Conservation (phyloP, 2,888 invertebrate genomes). For the Masnerella sp. region DNA sequence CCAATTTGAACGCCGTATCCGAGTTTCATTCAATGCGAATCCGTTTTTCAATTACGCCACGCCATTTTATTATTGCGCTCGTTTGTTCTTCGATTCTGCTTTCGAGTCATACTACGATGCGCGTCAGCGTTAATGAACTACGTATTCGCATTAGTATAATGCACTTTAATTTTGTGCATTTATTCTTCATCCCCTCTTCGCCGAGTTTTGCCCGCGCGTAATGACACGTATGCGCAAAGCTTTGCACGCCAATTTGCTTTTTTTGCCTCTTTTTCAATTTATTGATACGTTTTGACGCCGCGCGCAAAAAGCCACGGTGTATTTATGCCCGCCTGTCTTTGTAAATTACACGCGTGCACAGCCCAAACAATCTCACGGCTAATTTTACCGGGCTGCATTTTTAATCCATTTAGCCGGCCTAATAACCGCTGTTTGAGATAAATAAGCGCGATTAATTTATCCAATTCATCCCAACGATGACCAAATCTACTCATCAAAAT, state of each 20-base stretch:
- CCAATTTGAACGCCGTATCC: slow-evolving; percentile 19
- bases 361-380: slow-evolving; percentile 15
- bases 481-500: too few relatives aligned
- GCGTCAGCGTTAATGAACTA: slow-evolving; percentile 43
- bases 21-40: slow-evolving; percentile 34
- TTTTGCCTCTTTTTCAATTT: slow-evolving; percentile 19
- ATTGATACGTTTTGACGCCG: slow-evolving; percentile 25
- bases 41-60: slow-evolving; percentile 34
- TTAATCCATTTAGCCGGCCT: slow-evolving; percentile 8
- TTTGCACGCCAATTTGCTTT: slow-evolving; percentile 16
- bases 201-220: slow-evolving; percentile 25
- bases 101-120: slow-evolving; percentile 11
- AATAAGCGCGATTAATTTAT: slow-evolving; percentile 21
- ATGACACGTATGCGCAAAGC: slow-evolving; percentile 35
- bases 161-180: slow-evolving; percentile 49
- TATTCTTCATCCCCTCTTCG: slow-evolving; percentile 42
- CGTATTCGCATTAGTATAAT: slow-evolving; percentile 48
- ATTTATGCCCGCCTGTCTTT: slow-evolving; percentile 22
- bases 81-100: slow-evolving; percentile 36
- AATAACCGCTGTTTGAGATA: slow-evolving; percentile 16
- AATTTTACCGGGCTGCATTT: slow-evolving; percentile 11
- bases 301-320: slow-evolving; percentile 13
- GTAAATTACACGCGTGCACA: slow-evolving; percentile 15
- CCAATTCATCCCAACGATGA: too few relatives aligned
- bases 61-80: slow-evolving; percentile 37